Conservation (phyloP, 2,888 invertebrate species). For the Morinoia aosen region DNA sequence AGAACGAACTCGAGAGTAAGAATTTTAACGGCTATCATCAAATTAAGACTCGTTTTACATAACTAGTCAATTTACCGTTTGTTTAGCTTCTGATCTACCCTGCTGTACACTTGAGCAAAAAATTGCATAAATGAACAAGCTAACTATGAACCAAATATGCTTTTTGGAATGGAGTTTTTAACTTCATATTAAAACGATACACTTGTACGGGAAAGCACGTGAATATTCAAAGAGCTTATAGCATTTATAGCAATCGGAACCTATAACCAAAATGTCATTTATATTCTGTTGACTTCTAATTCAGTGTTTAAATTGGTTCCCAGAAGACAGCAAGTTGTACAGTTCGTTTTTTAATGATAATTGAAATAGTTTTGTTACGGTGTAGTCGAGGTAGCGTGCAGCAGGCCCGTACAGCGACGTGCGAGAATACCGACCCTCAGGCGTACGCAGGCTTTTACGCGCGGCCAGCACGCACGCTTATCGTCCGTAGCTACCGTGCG, state of each 20-base stretch:
- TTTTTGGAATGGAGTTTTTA: too few relatives aligned
- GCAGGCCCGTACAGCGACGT: not conserved
- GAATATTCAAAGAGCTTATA: too few relatives aligned
- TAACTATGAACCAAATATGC: too few relatives aligned
- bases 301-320: not conserved
- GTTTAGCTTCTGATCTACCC: too few relatives aligned
- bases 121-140: too few relatives aligned
- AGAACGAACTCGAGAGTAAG: too few relatives aligned
- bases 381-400: not conserved
- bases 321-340: not conserved
- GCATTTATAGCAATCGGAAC: not conserved
- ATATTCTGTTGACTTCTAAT: not conserved
- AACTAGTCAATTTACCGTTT: too few relatives aligned
- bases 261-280: not conserved
- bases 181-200: too few relatives aligned
- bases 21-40: too few relatives aligned
- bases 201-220: too few relatives aligned
- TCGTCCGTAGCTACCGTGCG: not conserved
- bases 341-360: not conserved
- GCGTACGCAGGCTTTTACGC: not conserved
- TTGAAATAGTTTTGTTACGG: not conserved
- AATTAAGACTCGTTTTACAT: too few relatives aligned
- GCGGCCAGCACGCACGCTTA: not conserved
- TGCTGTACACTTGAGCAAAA: too few relatives aligned
- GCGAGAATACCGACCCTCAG: not conserved